phyloP scores from a whole-genome alignment of 2,888 invertebrate genomes.

The Dinocampus coccinellae region DNA sequence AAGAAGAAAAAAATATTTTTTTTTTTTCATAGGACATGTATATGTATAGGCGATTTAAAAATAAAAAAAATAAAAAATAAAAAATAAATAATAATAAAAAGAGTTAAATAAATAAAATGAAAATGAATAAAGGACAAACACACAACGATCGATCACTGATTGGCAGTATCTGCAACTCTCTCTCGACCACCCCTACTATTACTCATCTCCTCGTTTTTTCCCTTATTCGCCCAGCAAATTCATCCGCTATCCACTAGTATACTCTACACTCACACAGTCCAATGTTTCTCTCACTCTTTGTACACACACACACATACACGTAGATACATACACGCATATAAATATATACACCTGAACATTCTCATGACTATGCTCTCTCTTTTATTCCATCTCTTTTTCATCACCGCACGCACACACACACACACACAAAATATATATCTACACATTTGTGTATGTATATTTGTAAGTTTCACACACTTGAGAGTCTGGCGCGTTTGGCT shows the following conservation, averaged over 20 bases:
- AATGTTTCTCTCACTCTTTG: too few relatives aligned
- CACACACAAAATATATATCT: too few relatives aligned
- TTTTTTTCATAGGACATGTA: not conserved
- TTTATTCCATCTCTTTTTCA: not conserved
- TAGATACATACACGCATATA: not conserved
- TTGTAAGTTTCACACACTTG: conserved; percentile 26
- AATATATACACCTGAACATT: conserved; percentile 13
- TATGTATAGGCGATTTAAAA: not conserved
- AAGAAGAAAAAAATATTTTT: too few relatives aligned
- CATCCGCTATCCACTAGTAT: conserved; percentile 16
- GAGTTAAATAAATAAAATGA: not conserved
- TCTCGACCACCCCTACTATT: conserved; percentile 6
- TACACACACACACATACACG: not conserved
- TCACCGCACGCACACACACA: not conserved
- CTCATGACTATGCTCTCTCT: conserved; percentile 8
- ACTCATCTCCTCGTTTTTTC: conserved; percentile 23
- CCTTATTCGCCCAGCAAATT: conserved; percentile 20
- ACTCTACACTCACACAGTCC: not conserved
- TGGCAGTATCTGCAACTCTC: conserved; percentile 26
- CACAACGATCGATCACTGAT: conserved; percentile 25
- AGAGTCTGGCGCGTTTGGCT: conserved; percentile 23
- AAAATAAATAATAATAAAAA: not conserved
- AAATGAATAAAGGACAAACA: conserved; percentile 4
- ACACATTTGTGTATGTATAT: not conserved
- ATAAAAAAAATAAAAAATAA: not conserved